Percentiles rank a stretch among this genome's conserved stretches.
Conservation (phyloP, 2,113 vertebrate species). For the Sylvietta virens region DNA sequence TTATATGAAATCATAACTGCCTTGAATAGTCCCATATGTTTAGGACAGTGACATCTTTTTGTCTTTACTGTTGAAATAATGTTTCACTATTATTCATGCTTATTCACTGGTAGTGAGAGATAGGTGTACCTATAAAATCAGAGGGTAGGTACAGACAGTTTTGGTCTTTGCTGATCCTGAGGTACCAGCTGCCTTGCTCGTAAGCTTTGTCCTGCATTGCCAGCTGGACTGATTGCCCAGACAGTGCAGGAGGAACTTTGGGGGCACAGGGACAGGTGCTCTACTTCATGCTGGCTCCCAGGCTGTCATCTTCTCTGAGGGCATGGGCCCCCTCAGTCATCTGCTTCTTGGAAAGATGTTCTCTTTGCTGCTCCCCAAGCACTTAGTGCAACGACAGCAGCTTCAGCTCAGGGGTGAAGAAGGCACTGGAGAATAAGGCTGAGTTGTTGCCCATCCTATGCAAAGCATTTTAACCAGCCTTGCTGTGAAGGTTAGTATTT, state of each 20-base stretch:
- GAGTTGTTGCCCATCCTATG: not conserved
- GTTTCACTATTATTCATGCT: not conserved
- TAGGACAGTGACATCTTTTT: not conserved
- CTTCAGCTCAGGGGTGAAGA: not conserved
- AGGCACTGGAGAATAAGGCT: not conserved
- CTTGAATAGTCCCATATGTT: not conserved
- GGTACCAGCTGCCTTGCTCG: not conserved
- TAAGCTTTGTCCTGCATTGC: rapidly evolving
- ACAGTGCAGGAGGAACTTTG: not conserved
- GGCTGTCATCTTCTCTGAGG: rapidly evolving
- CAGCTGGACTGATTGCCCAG: rapidly evolving
- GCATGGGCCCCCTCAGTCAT: rapidly evolving
- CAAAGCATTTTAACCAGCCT: not conserved
- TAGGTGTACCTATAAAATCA: not conserved
- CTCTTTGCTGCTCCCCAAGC: not conserved
- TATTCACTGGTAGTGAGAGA: not conserved
- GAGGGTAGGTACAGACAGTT: not conserved
- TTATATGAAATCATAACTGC: not conserved
- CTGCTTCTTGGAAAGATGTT: not conserved
- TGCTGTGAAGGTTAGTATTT: not conserved
- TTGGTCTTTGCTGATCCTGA: not conserved
- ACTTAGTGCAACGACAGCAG: not conserved
- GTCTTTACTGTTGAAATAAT: not conserved
- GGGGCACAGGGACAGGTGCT: rapidly evolving
- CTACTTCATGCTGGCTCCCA: not conserved